Base-by-base conservation (phyloP, 2,113 vertebrate species). In the Rhegmatorhina hoffmannsi region DNA sequence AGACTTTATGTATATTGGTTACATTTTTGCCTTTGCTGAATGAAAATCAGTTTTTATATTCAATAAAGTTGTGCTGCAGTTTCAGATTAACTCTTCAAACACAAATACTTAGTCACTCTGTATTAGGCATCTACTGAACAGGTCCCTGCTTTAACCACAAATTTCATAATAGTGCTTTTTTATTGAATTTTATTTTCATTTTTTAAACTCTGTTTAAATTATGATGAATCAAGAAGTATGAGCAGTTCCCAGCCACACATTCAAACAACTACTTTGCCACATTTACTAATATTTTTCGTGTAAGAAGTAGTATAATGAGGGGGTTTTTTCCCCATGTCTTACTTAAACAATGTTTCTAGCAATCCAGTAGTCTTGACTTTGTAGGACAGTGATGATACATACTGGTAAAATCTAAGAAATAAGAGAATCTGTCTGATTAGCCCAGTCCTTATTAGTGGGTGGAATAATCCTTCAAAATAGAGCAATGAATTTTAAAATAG, bases 61-160 rank as follows among this genome's bases (percentile, higher is more conserved):
- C 70, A 50, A 52, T 47, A 55, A 43, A 47, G 28, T 74, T 38
- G 33, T 60, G 63, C 13, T 92, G 21, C 5, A 1, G 8, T 92
- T 93, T 93, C 77, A 76, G 56, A 72, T 46, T 79, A 87, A 80
- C 55, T 43, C 60, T 81, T 84, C n/a, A 82, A 82, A 76, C 43
- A 29, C n/a, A 69, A 55, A 59, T 59, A 79, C 25, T 40, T 50
- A 24, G 52, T 55, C 28, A 49, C 38, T 70, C 18, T 58, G 3
- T 59, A 7, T 77, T 56, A 75, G 6, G 7, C 10, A 33, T 64
- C 31, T 70, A 10, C 25, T 68, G 36, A 91, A 46, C 11, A 46
- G 16, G 5, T 91, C 88, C 6, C 17, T 69, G 40, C 38, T 87
- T 94, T 55, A 90, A 72, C 38, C 34, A 49, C 24, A 78, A 25